Conservation (phyloP, 2,888 invertebrate genomes). For the Parascotia fuliginaria region DNA sequence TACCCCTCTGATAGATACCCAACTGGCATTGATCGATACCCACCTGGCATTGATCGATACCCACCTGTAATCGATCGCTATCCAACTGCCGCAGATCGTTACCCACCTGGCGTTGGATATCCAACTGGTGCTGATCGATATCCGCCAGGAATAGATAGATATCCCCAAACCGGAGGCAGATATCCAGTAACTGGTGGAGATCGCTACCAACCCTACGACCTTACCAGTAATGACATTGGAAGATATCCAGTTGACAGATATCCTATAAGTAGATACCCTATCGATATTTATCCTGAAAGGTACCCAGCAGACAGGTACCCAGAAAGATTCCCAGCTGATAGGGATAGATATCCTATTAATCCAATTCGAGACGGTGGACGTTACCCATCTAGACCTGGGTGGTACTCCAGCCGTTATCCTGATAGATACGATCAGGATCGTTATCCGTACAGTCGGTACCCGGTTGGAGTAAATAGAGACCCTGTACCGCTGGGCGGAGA, state of each 20-base stretch:
- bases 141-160: constrained; percentile 45
- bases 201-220: constrained; percentile 70
- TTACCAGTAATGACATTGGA: constrained; percentile 59
- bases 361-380: constrained; percentile 56
- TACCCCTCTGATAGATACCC: constrained; percentile 79
- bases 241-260: constrained; percentile 72
- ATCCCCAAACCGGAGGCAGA: constrained; percentile 51
- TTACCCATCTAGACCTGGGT: constrained; percentile 66
- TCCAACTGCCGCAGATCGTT: constrained; percentile 62
- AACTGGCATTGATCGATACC: constrained; percentile 80
- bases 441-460: constrained; percentile 78
- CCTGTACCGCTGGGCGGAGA: constrained; percentile 81
- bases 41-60: constrained; percentile 72
- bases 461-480: constrained; percentile 80
- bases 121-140: constrained; percentile 61
- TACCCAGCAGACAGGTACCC: constrained; percentile 74
- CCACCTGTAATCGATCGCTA: constrained; percentile 41
- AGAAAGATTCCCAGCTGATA: constrained; percentile 64
- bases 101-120: constrained; percentile 50
- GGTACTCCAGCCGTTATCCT: constrained; percentile 70
- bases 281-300: constrained; percentile 63
- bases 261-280: constrained; percentile 51
- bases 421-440: constrained; percentile 83
- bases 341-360: constrained; percentile 65
- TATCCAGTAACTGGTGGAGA: constrained; percentile 57